Base-by-base conservation (phyloP, 2,888 invertebrate genomes). In the Temnothorax rugatulus region DNA sequence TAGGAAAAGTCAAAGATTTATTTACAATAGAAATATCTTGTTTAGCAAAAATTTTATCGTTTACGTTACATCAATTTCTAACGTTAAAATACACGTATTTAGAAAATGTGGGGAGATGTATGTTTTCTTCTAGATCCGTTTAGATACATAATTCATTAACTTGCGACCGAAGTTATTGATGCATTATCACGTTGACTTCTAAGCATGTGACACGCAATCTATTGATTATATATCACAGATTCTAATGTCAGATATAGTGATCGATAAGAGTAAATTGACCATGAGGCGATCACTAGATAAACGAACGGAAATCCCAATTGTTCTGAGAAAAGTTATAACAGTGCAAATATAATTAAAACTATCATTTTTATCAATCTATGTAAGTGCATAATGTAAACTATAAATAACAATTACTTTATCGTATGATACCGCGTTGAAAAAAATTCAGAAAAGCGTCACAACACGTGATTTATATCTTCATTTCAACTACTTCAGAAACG, bases 331-430 rank as follows among this genome's bases (percentile, higher is more conserved):
- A 54, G 0, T 13, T 18, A 25, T n/a, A 11, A 38, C 9, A 1
- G 2, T 44, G 0, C 25, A 18, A 64, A 18, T 29, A 29, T 25
- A 13, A 77, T 66, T 66, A 41, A 54, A 54, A 18, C 3, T 68
- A 77, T 18, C 1, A 21, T 1, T 52, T 9, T 54, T 47, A 44
- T 41, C 41, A 29, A 41, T 64, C 9, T 52, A 64, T 21, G 2
- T 29, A 29, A 29, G 29, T 29, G 29, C 29, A n/a, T 21, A 71
- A 18, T 54, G 9, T 41, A 41, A 38, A 38, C 2, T 11, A 21
- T 15, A 57, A 64, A 38, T 64, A 38, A 64, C 15, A 57, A 25
- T 38, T 34, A 61, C 29, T 63, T 63, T 38, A 52, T 76, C 25
- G 11, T 64, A 15, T 0, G 8, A 18, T 38, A 66, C 0, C n/a